phyloP scores from a whole-genome alignment of 1,140 invertebrate genomes.

The Diachasmimorpha longicaudata region DNA sequence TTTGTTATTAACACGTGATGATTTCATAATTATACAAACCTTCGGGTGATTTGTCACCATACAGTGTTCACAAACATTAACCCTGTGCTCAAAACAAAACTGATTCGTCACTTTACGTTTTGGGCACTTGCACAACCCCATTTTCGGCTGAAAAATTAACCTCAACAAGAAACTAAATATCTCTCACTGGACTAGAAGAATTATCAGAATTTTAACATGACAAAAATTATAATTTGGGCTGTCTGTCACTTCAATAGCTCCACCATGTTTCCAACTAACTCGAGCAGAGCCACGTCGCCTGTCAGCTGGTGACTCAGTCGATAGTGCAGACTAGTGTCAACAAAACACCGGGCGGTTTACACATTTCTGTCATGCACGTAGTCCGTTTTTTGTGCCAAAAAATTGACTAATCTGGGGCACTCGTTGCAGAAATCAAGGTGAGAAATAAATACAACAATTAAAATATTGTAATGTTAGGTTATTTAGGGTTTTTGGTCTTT shows the following conservation, averaged over 20 bases:
- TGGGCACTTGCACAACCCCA: constrained; percentile 98
- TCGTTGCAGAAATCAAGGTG: no score
- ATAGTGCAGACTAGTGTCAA: background rate
- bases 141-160: constrained; percentile 53
- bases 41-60: constrained; percentile 94
- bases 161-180: background rate
- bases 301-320: background rate
- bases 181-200: background rate
- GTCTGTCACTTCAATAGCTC: background rate
- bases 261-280: constrained; percentile 18
- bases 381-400: no score
- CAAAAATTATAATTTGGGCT: background rate
- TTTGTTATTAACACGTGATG: no score
- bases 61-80: constrained; percentile 98
- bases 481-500: no score
- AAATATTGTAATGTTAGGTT: no score
- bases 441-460: no score
- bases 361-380: no score
- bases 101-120: constrained; percentile 95
- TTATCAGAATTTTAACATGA: background rate
- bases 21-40: constrained; percentile 65
- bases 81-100: constrained; percentile 98
- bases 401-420: no score
- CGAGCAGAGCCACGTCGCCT: constrained; percentile 22
- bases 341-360: background rate